These are phyloP conservation scores for Aurelia aurita DNA, from an alignment of 30 jellyfish, hydroid and myxozoan genomes.

Conservation along the genomic window DNA sequence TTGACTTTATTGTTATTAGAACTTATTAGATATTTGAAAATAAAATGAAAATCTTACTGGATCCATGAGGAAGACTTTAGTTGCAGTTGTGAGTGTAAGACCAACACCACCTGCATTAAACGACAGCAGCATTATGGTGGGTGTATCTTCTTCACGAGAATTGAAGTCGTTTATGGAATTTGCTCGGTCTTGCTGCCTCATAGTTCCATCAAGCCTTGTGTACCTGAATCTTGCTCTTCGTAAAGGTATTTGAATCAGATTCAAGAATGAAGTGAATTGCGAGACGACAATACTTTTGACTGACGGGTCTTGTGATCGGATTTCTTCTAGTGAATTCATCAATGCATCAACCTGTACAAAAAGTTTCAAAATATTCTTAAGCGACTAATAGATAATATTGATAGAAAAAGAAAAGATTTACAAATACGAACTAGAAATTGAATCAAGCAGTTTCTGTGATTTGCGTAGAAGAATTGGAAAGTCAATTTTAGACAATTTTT, in stretches of 20 bases:
- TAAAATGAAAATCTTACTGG: slow-evolving; percentile 55
- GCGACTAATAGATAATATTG: too few species aligned
- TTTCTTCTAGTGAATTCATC: slow-evolving; percentile 62
- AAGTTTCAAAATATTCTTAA: background rate
- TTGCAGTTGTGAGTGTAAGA: slow-evolving; percentile 66
- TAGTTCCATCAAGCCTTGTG: slow-evolving; percentile 71
- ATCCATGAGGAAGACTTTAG: slow-evolving; percentile 68
- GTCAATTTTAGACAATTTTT: too few species aligned
- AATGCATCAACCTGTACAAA: slow-evolving; percentile 58
- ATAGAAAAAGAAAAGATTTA: too few species aligned
- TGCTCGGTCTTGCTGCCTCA: slow-evolving; percentile 63
- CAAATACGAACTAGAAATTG: too few species aligned
- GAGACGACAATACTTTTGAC: slow-evolving; percentile 68
- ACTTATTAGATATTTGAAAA: too few species aligned
- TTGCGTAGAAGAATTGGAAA: too few species aligned
- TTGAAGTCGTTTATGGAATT: slow-evolving; percentile 55
- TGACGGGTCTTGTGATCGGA: slow-evolving; percentile 55
- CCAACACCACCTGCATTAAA: slow-evolving; percentile 87
- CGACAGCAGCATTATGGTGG: slow-evolving; percentile 74
- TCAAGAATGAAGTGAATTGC: slow-evolving; percentile 77
- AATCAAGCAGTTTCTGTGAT: too few species aligned
- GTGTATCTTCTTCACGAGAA: slow-evolving; percentile 43
- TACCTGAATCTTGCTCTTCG: slow-evolving; percentile 57
- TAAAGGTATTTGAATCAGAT: slow-evolving; percentile 63
- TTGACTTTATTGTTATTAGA: too few species aligned